Evolutionary conservation across 2,888 invertebrate genomes (phyloP), one percentile per base, ranked within the genome.

Genomic region (Alentia gelatinosa): DNA sequence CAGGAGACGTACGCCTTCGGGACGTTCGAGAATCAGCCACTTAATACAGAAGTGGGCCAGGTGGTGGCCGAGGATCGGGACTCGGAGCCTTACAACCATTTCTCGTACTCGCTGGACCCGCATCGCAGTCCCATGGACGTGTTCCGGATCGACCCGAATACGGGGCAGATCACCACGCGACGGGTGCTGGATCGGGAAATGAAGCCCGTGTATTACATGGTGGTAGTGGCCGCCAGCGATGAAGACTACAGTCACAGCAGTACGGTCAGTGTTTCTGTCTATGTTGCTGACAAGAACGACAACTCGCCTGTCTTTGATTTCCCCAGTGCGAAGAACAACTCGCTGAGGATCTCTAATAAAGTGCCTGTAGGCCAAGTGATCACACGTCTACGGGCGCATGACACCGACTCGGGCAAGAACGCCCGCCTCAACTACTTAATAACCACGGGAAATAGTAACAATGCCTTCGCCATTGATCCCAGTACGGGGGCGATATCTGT

Each of bases 231-330:
- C 15, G 37, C 68, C 9, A 89, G 89, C 63, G 75, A 84, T 50
- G 47, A 90, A 3, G 47, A 84, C 33, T 47, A 42, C n/a, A 47
- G 37, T 4, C 75, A 84, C 23, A 75, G 89, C 74, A 93, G 93
- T 90, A 92, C 91, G 0, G 92, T 91, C 40, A 91, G 90, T 74
- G 91, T 93, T 30, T 91, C 90, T 15, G 90, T 93, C 26, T 90
- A 89, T 50, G 92, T 93, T 9, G 90, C 89, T 30, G 93, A 93
- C 40, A 89, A 89, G 35, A 93, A 93, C 89, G 93, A 93, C 89
- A 92, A 93, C 83, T 79, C 91, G 30, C 93, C 93, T 7, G 86
- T 90, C 26, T 92, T 93, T 90, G 84, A 90, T 26, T 93, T 91
- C 88, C 93, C 93, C 26, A 91, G 91, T 3, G 1, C 88, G 19